phyloP scores from a whole-genome alignment of 2,797 vertebrate species.

The Gadopsis bispinosus region DNA sequence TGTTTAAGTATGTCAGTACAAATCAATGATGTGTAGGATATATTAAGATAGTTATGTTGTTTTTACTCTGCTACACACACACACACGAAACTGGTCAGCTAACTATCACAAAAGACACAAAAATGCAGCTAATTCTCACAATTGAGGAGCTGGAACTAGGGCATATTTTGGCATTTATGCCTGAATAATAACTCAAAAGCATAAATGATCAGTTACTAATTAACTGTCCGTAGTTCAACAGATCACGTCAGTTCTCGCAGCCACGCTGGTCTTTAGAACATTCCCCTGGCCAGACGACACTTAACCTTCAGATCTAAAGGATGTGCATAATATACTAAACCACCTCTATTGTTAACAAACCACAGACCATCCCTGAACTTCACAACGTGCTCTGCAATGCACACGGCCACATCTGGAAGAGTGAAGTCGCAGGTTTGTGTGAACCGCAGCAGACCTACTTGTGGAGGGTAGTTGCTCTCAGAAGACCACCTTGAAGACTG shows the following conservation, averaged over 20 bases:
- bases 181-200: neutral
- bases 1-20: neutral
- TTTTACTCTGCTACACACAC: neutral
- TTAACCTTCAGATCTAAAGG: slow-evolving; percentile 60
- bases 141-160: neutral
- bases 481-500: slow-evolving; percentile 99
- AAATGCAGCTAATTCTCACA: neutral
- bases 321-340: neutral
- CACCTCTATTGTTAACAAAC: neutral
- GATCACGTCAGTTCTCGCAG: neutral
- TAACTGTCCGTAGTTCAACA: neutral
- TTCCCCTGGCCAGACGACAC: slow-evolving; percentile 33
- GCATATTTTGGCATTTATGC: neutral
- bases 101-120: neutral
- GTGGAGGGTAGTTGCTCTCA: slow-evolving; percentile 98
- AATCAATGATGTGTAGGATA: neutral
- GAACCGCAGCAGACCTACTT: slow-evolving; percentile 84
- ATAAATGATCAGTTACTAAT: neutral
- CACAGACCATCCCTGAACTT: neutral
- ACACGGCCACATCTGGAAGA: neutral
- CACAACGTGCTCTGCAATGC: neutral
- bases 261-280: neutral
- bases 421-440: neutral
- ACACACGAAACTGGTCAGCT: neutral
- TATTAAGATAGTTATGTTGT: neutral